Conservation (phyloP, 30 jellyfish, hydroid and myxozoan genomes). For the Phacellophora camtschatica region DNA sequence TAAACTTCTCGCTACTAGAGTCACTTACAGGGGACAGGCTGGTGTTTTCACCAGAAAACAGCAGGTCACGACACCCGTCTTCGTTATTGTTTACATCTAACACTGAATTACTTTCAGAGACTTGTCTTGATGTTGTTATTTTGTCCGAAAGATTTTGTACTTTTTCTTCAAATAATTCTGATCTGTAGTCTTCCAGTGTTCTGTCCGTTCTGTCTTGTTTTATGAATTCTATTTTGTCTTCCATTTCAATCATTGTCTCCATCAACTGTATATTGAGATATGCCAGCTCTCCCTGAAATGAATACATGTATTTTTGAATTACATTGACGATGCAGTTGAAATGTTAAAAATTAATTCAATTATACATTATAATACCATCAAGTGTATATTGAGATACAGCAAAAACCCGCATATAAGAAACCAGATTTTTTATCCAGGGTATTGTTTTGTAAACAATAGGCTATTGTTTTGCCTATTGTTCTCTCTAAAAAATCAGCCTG, state of each 20-base stretch:
- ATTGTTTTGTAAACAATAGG: too few species aligned
- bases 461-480: too few species aligned
- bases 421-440: too few species aligned
- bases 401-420: too few species aligned
- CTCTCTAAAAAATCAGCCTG: too few species aligned
- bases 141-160: background rate
- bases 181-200: slow-evolving; percentile 22
- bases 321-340: background rate
- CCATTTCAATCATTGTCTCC: slow-evolving; percentile 65
- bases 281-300: slow-evolving; percentile 41
- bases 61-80: background rate
- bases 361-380: too few species aligned
- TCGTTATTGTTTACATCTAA: slow-evolving; percentile 2
- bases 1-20: background rate
- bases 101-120: background rate
- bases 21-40: background rate
- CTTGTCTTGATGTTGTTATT: background rate
- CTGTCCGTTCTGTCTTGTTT: slow-evolving; percentile 34
- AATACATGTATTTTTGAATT: background rate
- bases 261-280: slow-evolving; percentile 43
- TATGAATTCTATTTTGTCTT: slow-evolving; percentile 37
- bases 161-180: slow-evolving; percentile 39
- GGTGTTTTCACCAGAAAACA: background rate
- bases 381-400: too few species aligned
- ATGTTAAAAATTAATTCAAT: too few species aligned